phyloP scores from a whole-genome alignment of 2,113 vertebrate genomes.

The Promerops cafer region DNA sequence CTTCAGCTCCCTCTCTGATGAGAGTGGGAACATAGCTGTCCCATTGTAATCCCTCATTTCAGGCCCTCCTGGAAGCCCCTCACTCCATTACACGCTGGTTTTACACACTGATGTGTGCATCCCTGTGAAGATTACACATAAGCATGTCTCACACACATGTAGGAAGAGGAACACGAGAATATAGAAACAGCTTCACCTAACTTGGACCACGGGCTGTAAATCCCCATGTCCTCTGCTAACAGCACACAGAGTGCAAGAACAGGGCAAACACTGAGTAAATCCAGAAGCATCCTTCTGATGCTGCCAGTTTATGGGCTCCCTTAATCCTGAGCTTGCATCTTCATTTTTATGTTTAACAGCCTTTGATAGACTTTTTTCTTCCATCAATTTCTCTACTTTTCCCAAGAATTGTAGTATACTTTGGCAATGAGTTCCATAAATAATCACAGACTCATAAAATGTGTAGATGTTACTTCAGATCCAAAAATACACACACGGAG shows the following conservation, averaged over 20 bases:
- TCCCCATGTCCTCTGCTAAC: neutral
- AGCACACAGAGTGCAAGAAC: neutral
- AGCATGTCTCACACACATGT: neutral
- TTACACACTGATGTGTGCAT: too few relatives aligned
- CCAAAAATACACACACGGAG: neutral
- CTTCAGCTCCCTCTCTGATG: neutral
- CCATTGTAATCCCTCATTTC: neutral
- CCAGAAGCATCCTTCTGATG: neutral
- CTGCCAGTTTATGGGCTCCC: neutral
- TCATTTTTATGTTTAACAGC: neutral
- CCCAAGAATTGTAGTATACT: neutral
- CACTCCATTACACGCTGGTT: fast-evolving
- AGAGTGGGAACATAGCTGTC: neutral
- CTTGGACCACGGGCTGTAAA: neutral
- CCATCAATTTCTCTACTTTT: neutral
- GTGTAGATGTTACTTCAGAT: neutral
- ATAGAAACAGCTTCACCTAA: neutral
- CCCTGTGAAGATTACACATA: fast-evolving
- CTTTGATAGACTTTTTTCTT: neutral
- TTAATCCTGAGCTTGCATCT: neutral
- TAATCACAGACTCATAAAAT: neutral
- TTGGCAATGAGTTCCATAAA: neutral
- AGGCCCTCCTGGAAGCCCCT: neutral
- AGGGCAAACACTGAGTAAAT: neutral
- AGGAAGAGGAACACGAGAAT: neutral